Evolutionary conservation across 2,113 vertebrate genomes (phyloP).

Genomic region (Stercorarius parasiticus): DNA sequence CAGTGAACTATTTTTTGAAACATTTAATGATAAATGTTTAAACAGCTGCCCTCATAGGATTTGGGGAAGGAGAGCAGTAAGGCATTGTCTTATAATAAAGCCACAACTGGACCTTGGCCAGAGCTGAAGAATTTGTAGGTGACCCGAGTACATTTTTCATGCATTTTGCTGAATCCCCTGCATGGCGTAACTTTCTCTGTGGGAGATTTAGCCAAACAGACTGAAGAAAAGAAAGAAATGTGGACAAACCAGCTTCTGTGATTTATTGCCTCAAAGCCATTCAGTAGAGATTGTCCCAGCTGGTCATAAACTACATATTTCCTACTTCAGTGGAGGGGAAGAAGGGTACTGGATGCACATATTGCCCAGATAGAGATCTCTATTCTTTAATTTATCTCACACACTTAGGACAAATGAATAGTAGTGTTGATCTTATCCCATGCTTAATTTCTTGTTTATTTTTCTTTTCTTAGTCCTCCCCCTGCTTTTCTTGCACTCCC

Average conservation of each 20-base stretch:
- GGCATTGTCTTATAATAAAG: constrained; percentile 27
- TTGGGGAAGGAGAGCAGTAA: constrained; percentile 7
- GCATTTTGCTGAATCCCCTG: constrained; percentile 65
- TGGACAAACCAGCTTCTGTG: constrained; percentile 76
- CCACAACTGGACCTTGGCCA: constrained; percentile 70
- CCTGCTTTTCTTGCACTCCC: not conserved
- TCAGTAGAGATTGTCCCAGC: constrained; percentile 68
- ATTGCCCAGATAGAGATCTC: constrained; percentile 62
- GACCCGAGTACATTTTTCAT: constrained; percentile 67
- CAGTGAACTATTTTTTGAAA: constrained; percentile 59
- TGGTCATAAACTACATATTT: constrained; percentile 62
- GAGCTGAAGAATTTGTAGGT: constrained; percentile 56
- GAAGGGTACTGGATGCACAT: constrained; percentile 41
- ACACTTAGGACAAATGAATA: constrained; percentile 57
- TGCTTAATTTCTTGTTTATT: constrained; percentile 51
- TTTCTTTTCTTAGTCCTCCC: not conserved
- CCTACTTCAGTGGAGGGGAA: constrained; percentile 60
- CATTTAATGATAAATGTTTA: constrained; percentile 72
- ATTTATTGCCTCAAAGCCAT: constrained; percentile 71
- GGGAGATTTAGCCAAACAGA: constrained; percentile 74
- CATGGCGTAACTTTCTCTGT: constrained; percentile 71
- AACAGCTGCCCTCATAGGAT: constrained; percentile 70
- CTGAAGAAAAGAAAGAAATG: constrained; percentile 79
- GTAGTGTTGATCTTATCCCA: constrained; percentile 53
- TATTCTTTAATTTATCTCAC: constrained; percentile 59